These are phyloP conservation scores for Bambusicola thoracicus DNA, from an alignment of 2,113 vertebrate genomes.

Conservation along the genomic window DNA sequence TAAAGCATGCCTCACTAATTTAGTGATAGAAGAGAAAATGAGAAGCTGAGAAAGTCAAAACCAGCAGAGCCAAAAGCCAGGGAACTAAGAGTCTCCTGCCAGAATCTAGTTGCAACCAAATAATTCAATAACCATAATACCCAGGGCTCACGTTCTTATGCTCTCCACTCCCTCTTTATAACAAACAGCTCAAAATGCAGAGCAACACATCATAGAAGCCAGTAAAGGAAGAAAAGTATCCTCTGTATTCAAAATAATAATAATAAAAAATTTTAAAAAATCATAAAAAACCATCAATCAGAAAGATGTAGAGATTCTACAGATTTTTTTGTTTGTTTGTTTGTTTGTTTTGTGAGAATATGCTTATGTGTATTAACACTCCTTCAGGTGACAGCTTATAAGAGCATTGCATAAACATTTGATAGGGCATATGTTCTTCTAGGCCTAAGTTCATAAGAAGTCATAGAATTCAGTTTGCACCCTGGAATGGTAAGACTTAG, in stretches of 20 bases:
- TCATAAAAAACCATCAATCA: background rate
- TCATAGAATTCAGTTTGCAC: background rate
- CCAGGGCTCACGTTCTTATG: background rate
- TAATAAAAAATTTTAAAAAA: background rate
- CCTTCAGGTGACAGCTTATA: background rate
- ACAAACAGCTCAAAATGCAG: background rate
- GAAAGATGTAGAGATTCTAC: background rate
- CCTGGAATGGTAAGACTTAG: background rate
- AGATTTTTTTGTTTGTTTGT: background rate
- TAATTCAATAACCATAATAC: rapidly evolving
- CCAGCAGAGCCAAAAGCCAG: background rate
- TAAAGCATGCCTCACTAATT: too few species aligned
- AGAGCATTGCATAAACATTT: background rate
- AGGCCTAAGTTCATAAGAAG: background rate
- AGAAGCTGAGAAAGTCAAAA: background rate
- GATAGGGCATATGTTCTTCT: background rate
- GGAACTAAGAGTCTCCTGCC: background rate
- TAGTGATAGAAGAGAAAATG: background rate
- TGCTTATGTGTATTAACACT: background rate
- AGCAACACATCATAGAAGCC: background rate
- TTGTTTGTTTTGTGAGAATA: background rate
- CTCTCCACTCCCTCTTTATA: background rate
- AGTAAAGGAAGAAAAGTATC: background rate
- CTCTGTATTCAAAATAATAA: too few species aligned
- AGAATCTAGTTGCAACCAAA: background rate